Percentiles rank a stretch among this genome's conserved stretches.
Evolutionary conservation across 1,140 invertebrate genomes (phyloP).

Genomic region (Drosophila albomicans): DNA sequence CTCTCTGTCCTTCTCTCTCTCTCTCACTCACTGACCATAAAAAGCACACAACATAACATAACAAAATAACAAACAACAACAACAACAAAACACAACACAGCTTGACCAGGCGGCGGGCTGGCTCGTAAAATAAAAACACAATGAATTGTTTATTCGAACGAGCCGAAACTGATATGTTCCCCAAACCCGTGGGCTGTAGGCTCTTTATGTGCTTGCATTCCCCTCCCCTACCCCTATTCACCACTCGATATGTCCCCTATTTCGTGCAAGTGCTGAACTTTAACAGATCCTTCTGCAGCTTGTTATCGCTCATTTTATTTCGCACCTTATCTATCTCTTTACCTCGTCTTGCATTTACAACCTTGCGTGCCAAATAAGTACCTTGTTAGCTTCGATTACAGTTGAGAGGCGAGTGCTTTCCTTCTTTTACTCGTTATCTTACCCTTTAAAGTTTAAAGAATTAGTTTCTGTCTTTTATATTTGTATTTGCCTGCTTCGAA

Average conservation of each 20-base stretch:
- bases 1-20: background rate
- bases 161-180: slow-evolving; percentile 35
- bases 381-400: background rate
- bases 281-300: background rate
- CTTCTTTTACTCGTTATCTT: background rate
- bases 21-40: slow-evolving; percentile 40
- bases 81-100: slow-evolving; percentile 18
- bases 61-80: background rate
- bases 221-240: background rate
- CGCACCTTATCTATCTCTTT: slow-evolving; percentile 1
- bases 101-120: slow-evolving; percentile 28
- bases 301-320: slow-evolving; percentile 24
- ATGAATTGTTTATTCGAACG: slow-evolving; percentile 43
- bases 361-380: background rate
- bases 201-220: slow-evolving; percentile 7
- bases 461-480: no score
- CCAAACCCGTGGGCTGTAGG: background rate
- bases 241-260: no score
- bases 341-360: background rate
- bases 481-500: no score
- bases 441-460: no score
- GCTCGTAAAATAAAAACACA: slow-evolving; percentile 47
- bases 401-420: background rate
- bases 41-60: slow-evolving; percentile 30
- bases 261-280: background rate